Percentiles rank a stretch among this genome's conserved stretches.
phyloP scores from a whole-genome alignment of 2,113 vertebrate species.

The Nyctereutes procyonoides region DNA sequence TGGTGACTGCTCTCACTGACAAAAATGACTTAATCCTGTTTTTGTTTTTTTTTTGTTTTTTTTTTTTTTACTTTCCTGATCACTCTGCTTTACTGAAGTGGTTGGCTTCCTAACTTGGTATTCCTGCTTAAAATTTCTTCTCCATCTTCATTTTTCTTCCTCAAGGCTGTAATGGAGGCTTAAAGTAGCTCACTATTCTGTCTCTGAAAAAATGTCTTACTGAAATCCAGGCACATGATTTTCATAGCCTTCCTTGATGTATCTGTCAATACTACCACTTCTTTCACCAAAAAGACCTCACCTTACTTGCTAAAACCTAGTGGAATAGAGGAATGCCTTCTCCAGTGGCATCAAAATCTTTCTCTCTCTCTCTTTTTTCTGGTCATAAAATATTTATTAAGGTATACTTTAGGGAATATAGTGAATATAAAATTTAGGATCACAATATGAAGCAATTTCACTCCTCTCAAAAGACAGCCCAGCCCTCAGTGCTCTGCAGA shows the following conservation, averaged over 20 bases:
- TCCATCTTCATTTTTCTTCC: neutral
- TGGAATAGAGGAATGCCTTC: neutral
- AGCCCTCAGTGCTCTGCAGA: slow-evolving; percentile 89
- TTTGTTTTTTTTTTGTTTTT: neutral
- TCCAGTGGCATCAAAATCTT: neutral
- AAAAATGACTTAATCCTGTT: fast-evolving
- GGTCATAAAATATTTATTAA: slow-evolving; percentile 99
- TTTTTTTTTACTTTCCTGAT: neutral
- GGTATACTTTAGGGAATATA: slow-evolving; percentile 97
- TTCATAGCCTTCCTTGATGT: neutral
- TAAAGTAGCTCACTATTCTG: neutral
- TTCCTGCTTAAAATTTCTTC: neutral
- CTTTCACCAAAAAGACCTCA: neutral
- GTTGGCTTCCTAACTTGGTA: neutral
- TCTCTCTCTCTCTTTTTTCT: slow-evolving; percentile 80
- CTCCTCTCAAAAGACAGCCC: slow-evolving; percentile 91
- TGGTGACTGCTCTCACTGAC: neutral
- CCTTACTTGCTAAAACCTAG: neutral
- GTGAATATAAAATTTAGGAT: slow-evolving; percentile 99
- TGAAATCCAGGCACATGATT: neutral
- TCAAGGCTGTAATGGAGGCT: neutral
- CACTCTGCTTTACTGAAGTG: neutral
- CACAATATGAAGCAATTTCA: slow-evolving; percentile 97
- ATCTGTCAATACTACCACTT: fast-evolving
- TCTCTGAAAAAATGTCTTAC: neutral